A percentile compares a stretch with the other conserved stretches of the same genome.
These are phyloP conservation scores for Dryadula phaetusa DNA, from an alignment of 2,888 invertebrate species.

Conservation along the genomic window DNA sequence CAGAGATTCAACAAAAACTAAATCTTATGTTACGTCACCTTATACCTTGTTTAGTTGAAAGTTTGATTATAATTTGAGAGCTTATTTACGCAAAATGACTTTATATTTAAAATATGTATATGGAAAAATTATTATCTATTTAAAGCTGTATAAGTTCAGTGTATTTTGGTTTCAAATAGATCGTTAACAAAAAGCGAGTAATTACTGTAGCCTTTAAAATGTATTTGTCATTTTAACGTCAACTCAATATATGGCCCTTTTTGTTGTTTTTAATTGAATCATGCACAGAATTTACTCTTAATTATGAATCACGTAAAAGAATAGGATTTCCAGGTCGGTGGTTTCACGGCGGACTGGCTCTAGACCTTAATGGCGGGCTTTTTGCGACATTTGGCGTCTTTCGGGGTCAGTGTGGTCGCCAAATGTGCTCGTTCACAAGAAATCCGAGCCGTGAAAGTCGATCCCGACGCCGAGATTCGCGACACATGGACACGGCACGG, in stretches of 20 bases:
- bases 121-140: no score
- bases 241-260: neutral
- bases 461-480: constrained; percentile 70
- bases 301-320: constrained; percentile 51
- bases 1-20: constrained; percentile 73
- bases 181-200: no score
- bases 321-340: constrained; percentile 49
- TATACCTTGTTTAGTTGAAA: constrained; percentile 49
- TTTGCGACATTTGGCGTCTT: constrained; percentile 69
- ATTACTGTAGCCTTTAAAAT: neutral
- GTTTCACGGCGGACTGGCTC: constrained; percentile 59
- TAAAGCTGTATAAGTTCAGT: neutral
- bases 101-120: no score
- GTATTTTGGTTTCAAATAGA: no score
- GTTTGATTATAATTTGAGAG: constrained; percentile 12
- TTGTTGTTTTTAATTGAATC: neutral
- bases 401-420: constrained; percentile 67
- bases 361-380: constrained; percentile 64
- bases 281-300: constrained; percentile 14
- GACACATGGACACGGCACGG: constrained; percentile 74
- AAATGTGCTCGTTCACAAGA: constrained; percentile 70
- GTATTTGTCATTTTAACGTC: neutral
- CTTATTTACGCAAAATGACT: neutral
- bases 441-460: constrained; percentile 66
- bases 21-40: constrained; percentile 72